Base-by-base conservation (phyloP, 2,888 invertebrate species). In the Apantesis nais region DNA sequence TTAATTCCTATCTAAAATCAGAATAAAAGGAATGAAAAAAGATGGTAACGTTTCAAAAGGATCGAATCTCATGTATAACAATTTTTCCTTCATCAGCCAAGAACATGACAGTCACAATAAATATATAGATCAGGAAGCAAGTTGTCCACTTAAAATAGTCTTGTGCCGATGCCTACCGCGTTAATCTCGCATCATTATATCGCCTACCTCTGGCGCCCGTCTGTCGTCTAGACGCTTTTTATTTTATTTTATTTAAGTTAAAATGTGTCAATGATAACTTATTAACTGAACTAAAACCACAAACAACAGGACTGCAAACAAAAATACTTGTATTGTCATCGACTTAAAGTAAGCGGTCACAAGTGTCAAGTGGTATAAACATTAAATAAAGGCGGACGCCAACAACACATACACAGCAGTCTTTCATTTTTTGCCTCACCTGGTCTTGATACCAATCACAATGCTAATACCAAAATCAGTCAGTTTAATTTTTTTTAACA, bases 71-170 rank as follows among this genome's bases (percentile, higher is more conserved):
- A 66, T 64, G 66, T 68, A 61, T 66, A 67, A 62, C 39, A 68
- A 66, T 71, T 76, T 73, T 73, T 77, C 66, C 64, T 71, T 68
- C 72, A 44, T 19, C 62, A 39, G 41, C 66, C 3, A 62, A 62
- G 70, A 69, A 52, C 62, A 48, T 61, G 68, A 69, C 64, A 71
- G 68, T 52, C 71, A 68, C 58, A 63, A 62, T 44, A 80, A 81
- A 85, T 81, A 79, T 82, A 84, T 80, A 74, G 78, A 83, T 82
- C 85, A 88, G 88, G 88, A 89, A 89, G 83, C 83, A 78, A 77
- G 78, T 80, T 79, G 76, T 71, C 76, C 78, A 85, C 81, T 88
- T 88, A 85, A 89, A 89, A 89, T 88, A 88, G 86, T 85, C 62
- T 72, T 70, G 65, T 34, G 55, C 37, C 79, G 82, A 75, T 80